Conservation (phyloP, 2,113 vertebrate genomes). For the Caranx ignobilis region DNA sequence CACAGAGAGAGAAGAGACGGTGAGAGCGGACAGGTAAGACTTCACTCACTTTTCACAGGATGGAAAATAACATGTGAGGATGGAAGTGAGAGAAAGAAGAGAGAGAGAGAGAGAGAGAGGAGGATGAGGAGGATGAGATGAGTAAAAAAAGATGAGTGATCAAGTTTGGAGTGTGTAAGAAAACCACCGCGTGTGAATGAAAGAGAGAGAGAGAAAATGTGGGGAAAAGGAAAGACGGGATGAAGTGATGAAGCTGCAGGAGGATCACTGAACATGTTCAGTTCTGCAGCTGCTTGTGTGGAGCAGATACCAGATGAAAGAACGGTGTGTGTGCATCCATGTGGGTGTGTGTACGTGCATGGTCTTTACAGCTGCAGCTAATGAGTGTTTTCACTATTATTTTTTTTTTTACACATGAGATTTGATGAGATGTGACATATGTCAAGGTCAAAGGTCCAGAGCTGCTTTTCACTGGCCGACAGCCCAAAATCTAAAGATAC, state of each 20-base stretch:
- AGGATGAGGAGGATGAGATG: background rate
- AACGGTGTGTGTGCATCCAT: no score
- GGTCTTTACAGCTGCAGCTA: background rate
- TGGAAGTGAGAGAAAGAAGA: background rate
- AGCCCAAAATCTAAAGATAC: background rate
- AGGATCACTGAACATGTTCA: background rate
- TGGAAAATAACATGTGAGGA: background rate
- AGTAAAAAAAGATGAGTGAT: background rate
- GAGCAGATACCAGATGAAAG: background rate
- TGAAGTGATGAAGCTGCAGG: background rate
- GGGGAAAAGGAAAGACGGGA: background rate
- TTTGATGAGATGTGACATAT: background rate
- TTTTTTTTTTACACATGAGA: background rate
- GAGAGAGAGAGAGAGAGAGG: background rate
- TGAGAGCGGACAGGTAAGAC: constrained; percentile 70
- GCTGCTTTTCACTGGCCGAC: background rate
- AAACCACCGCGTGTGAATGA: background rate
- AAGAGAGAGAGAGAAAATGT: background rate
- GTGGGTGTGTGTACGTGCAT: background rate
- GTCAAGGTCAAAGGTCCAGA: background rate
- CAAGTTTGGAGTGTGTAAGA: constrained; percentile 1
- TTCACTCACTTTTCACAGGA: constrained; percentile 24
- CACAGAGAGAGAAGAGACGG: constrained; percentile 53
- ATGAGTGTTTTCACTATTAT: background rate
- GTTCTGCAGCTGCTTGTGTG: background rate